phyloP scores from a whole-genome alignment of 2,113 vertebrate species.

The Pteropus alecto region DNA sequence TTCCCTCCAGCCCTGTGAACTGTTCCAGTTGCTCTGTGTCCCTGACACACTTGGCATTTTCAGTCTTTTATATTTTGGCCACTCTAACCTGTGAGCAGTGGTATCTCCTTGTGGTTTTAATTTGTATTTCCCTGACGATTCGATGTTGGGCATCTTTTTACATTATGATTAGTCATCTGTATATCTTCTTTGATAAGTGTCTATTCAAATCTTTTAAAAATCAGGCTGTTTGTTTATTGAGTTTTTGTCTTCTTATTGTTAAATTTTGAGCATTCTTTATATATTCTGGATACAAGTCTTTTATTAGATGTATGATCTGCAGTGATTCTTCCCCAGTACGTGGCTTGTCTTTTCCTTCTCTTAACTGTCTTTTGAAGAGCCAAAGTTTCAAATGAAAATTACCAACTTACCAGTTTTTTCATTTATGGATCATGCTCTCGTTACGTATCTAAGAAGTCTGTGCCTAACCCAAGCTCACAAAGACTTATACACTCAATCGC shows the following conservation, averaged over 20 bases:
- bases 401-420: not conserved
- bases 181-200: not conserved
- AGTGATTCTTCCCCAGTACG: too few species aligned
- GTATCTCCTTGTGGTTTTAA: not conserved
- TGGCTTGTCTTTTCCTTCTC: not conserved
- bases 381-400: not conserved
- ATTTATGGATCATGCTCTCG: not conserved
- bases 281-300: not conserved
- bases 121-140: not conserved
- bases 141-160: not conserved
- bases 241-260: not conserved
- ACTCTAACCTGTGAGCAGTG: not conserved
- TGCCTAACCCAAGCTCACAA: not conserved
- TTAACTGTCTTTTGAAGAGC: not conserved
- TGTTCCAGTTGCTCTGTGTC: not conserved
- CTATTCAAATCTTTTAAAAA: not conserved
- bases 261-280: not conserved
- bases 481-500: not conserved
- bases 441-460: not conserved
- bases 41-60: not conserved
- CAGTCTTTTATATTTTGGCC: not conserved
- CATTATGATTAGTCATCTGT: not conserved
- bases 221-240: not conserved
- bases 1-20: not conserved
- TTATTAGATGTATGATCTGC: not conserved